Conservation (phyloP, 2,113 vertebrate species). For the Aviceda subcristata region DNA sequence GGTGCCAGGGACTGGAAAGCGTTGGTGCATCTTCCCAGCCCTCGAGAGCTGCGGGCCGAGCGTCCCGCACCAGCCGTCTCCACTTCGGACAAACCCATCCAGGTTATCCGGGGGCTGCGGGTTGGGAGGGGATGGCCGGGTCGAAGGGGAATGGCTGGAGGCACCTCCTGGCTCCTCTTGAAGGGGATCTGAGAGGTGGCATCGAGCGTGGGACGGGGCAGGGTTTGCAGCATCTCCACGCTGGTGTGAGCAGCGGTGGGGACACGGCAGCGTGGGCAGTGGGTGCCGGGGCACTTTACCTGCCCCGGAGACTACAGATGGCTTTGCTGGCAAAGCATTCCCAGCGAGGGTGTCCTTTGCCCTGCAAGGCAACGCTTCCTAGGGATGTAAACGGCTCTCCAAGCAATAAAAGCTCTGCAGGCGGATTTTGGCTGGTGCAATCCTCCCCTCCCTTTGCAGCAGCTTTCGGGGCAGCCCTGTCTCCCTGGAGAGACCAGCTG, state of each 20-base stretch:
- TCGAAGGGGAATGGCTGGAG: background rate
- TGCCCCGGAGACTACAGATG: background rate
- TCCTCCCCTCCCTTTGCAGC: background rate
- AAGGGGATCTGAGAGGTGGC: background rate
- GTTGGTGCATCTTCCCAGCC: background rate
- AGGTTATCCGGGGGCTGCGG: background rate
- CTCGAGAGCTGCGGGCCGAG: background rate
- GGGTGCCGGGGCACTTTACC: background rate
- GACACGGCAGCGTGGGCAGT: accelerated
- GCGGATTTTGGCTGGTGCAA: background rate
- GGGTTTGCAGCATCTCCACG: background rate
- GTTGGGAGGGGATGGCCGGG: background rate
- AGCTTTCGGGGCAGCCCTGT: background rate
- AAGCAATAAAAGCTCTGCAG: background rate
- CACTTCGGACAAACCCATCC: background rate
- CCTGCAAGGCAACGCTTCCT: background rate
- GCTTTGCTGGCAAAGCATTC: background rate
- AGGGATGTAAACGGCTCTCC: background rate
- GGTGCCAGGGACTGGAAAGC: background rate
- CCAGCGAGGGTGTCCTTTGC: background rate
- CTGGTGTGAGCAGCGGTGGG: background rate
- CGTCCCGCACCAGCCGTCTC: background rate
- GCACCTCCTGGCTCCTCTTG: background rate
- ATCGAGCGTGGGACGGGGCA: accelerated
- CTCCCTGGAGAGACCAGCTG: accelerated